Conservation (phyloP, 2,113 vertebrate genomes). For the Carlito syrichta region DNA sequence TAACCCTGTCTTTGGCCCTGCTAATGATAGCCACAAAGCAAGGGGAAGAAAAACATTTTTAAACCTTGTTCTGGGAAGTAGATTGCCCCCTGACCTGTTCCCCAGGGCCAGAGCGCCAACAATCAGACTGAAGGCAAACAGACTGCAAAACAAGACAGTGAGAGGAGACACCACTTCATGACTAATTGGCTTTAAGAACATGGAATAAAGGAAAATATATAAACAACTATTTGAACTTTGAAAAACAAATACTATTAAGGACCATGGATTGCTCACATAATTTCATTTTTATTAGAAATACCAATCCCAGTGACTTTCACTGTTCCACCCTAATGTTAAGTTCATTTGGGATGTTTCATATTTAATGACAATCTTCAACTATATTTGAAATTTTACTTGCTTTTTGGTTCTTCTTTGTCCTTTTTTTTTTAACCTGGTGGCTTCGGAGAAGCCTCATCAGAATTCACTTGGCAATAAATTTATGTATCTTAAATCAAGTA, state of each 20-base stretch:
- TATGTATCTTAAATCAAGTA: constrained; percentile 33
- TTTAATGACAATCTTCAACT: background rate
- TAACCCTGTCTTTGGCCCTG: constrained; percentile 30
- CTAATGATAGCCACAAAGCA: constrained; percentile 51
- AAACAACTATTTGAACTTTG: constrained; percentile 56
- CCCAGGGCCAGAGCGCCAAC: background rate
- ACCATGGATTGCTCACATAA: constrained; percentile 25
- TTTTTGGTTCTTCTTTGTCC: background rate
- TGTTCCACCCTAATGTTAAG: background rate
- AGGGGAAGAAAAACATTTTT: constrained; percentile 53
- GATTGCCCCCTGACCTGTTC: constrained; percentile 44
- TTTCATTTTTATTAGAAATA: constrained; percentile 51
- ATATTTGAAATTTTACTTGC: background rate
- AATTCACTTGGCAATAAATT: constrained; percentile 25
- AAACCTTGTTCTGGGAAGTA: constrained; percentile 66
- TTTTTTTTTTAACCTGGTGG: background rate
- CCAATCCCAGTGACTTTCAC: background rate
- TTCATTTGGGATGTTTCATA: background rate
- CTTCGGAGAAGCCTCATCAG: background rate
- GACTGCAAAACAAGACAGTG: constrained; percentile 40
- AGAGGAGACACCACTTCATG: constrained; percentile 59
- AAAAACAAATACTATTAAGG: constrained; percentile 49
- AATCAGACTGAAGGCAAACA: constrained; percentile 73
- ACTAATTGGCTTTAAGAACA: constrained; percentile 61
- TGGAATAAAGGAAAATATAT: constrained; percentile 31